Percentiles rank a stretch among this genome's conserved stretches.
Evolutionary conservation across 2,113 vertebrate species (phyloP).

Genomic region (Myrmophylax atrothorax): DNA sequence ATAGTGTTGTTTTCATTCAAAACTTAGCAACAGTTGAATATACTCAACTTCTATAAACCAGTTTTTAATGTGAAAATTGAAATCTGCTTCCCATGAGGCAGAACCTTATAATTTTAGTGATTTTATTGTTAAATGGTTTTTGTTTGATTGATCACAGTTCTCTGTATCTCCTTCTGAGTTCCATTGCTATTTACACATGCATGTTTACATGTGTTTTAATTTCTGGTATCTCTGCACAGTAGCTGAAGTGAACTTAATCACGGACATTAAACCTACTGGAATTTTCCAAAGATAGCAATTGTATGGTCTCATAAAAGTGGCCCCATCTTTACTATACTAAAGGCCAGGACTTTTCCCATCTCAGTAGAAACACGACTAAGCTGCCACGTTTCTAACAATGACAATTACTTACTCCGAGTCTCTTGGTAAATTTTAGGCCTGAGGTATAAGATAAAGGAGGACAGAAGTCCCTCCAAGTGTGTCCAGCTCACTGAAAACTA

Average conservation of each 20-base stretch:
- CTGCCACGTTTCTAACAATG: background rate
- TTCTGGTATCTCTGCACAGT: background rate
- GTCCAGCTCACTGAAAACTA: background rate
- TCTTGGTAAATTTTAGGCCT: background rate
- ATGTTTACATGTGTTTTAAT: background rate
- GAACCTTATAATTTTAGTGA: background rate
- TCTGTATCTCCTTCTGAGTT: background rate
- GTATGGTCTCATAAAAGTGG: background rate
- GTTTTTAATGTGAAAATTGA: constrained; percentile 37
- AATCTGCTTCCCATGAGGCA: background rate
- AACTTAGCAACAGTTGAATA: constrained; percentile 8
- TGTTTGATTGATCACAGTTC: background rate
- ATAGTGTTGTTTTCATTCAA: background rate
- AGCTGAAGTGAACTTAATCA: background rate
- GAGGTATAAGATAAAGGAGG: background rate
- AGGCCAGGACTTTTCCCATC: background rate
- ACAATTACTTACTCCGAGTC: background rate
- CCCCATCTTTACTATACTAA: background rate
- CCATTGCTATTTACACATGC: background rate
- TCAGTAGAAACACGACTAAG: accelerated
- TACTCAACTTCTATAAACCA: background rate
- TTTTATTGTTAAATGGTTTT: background rate
- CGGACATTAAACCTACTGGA: background rate
- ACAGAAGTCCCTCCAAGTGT: background rate
- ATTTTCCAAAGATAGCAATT: background rate